These are phyloP conservation scores for Melanitta fusca DNA, from an alignment of 2,797 vertebrate species.

Conservation along the genomic window DNA sequence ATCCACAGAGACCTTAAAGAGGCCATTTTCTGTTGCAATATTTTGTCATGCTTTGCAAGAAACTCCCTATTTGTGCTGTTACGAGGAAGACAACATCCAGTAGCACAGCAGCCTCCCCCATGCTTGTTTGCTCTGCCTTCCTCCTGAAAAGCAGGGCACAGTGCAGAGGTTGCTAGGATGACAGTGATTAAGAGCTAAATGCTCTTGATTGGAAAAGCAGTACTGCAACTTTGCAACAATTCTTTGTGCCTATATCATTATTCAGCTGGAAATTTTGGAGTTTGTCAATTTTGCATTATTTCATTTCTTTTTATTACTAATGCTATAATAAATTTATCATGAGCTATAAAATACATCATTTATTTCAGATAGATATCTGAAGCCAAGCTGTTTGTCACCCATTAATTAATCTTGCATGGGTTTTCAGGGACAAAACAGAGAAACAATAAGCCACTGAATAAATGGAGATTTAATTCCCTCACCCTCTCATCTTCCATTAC, in stretches of 20 bases:
- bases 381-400: conserved; percentile 3
- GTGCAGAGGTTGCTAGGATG: accelerated
- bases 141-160: neutral
- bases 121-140: neutral
- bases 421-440: conserved; percentile 33
- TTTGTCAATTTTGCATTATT: neutral
- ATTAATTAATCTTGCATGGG: conserved; percentile 24
- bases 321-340: neutral
- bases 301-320: neutral
- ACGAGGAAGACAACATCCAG: neutral
- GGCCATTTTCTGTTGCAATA: neutral
- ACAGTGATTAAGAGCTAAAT: neutral
- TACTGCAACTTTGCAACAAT: neutral
- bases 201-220: neutral
- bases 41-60: neutral
- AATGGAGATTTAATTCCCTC: conserved; percentile 46
- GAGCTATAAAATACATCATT: neutral
- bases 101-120: neutral
- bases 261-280: neutral
- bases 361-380: neutral
- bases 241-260: neutral
- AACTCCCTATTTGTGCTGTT: neutral
- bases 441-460: conserved; percentile 41
- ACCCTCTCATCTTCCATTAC: conserved; percentile 38
- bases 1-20: neutral